These are phyloP conservation scores for Acropternis orthonyx DNA, from an alignment of 2,797 vertebrate species.

Conservation along the genomic window DNA sequence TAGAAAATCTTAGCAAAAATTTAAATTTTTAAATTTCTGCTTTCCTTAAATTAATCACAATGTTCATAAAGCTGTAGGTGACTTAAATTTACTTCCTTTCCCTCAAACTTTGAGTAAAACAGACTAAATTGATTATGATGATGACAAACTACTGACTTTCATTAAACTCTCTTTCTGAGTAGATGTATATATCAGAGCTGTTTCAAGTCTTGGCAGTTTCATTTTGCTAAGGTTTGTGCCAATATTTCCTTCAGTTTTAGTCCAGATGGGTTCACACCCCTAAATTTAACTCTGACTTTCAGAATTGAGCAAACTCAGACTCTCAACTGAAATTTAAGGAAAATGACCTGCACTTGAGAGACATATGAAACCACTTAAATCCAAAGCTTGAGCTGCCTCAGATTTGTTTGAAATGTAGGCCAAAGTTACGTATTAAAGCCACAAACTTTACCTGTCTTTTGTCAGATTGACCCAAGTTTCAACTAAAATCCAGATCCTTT, in stretches of 20 bases:
- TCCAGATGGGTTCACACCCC: conserved; percentile 42
- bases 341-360: conserved; percentile 10
- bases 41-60: not conserved
- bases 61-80: not conserved
- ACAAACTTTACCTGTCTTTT: conserved; percentile 54
- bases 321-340: conserved; percentile 32
- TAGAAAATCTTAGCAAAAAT: not conserved
- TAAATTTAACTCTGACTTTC: conserved; percentile 44
- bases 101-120: not conserved
- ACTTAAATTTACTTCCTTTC: not conserved
- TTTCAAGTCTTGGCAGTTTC: conserved; percentile 12
- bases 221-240: conserved; percentile 30
- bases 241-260: conserved; percentile 19
- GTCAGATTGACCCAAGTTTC: conserved; percentile 37
- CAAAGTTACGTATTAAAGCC: conserved; percentile 19
- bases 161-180: not conserved
- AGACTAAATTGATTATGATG: not conserved
- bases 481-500: not conserved
- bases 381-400: not conserved
- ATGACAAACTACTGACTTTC: not conserved
- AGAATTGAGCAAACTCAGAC: conserved; percentile 15
- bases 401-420: conserved; percentile 49
- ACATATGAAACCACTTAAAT: conserved; percentile 53
- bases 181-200: not conserved
- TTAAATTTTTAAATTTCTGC: not conserved